phyloP scores from a whole-genome alignment of 2,888 invertebrate species.

The Phortica magna region DNA sequence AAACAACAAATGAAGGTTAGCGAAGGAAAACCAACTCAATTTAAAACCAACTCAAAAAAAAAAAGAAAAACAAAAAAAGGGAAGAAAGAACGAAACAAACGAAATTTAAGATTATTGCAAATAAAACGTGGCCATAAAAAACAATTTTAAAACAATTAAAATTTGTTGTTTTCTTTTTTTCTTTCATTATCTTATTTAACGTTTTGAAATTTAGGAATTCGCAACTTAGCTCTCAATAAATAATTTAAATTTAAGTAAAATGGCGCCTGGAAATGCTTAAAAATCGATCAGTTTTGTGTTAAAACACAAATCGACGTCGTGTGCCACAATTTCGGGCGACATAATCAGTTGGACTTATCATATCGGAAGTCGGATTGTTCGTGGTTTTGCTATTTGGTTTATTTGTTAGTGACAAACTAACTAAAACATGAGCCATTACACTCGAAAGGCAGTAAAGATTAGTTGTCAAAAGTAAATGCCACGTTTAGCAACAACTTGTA shows the following conservation, averaged over 20 bases:
- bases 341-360: constrained; percentile 2
- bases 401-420: not conserved
- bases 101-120: constrained; percentile 6
- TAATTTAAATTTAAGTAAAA: constrained; percentile 20
- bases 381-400: not conserved
- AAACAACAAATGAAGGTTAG: not conserved
- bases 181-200: too few species aligned
- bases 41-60: not conserved
- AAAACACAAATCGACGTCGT: not conserved
- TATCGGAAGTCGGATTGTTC: not conserved
- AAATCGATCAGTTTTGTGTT: constrained; percentile 18
- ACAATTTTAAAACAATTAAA: not conserved
- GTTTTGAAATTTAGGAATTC: too few species aligned
- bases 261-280: constrained; percentile 1
- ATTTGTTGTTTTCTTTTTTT: too few species aligned
- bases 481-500: not conserved
- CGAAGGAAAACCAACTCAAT: not conserved
- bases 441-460: not conserved
- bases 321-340: not conserved
- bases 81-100: constrained; percentile 5
- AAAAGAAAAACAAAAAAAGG: not conserved
- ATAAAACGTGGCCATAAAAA: not conserved
- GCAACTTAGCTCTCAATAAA: not conserved
- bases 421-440: not conserved
- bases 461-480: not conserved